Conservation (phyloP, 2,113 vertebrate genomes). For the Gopherus flavomarginatus region DNA sequence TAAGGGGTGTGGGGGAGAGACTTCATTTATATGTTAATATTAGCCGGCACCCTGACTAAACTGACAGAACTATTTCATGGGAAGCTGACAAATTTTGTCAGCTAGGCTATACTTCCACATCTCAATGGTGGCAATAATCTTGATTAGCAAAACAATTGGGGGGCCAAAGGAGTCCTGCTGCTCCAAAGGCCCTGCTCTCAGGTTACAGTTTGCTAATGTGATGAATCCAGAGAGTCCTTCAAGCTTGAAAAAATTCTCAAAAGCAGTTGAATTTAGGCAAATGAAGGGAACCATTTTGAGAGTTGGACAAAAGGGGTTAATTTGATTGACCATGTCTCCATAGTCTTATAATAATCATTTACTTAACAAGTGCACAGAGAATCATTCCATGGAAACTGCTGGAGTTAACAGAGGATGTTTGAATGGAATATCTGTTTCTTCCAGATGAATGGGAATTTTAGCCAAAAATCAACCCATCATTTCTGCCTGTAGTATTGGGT, state of each 20-base stretch:
- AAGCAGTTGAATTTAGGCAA: slow-evolving; percentile 82
- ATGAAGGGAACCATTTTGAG: slow-evolving; percentile 77
- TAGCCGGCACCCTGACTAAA: slow-evolving; percentile 82
- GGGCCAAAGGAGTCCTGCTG: slow-evolving; percentile 75
- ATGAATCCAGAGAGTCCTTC: slow-evolving; percentile 76
- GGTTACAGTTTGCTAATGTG: slow-evolving; percentile 83
- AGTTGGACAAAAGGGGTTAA: slow-evolving; percentile 85
- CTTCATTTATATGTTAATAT: slow-evolving; percentile 92
- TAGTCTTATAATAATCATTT: slow-evolving; percentile 84
- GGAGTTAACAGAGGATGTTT: slow-evolving; percentile 80
- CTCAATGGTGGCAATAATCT: slow-evolving; percentile 90
- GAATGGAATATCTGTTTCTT: slow-evolving; percentile 79
- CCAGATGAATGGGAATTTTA: slow-evolving; percentile 85
- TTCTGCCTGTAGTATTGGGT: slow-evolving; percentile 60
- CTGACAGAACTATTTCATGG: slow-evolving; percentile 89
- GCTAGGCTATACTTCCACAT: slow-evolving; percentile 84
- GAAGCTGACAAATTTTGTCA: slow-evolving; percentile 90
- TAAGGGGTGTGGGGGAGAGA: slow-evolving; percentile 78
- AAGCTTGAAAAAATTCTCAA: slow-evolving; percentile 77
- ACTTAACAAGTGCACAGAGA: slow-evolving; percentile 80
- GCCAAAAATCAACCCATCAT: slow-evolving; percentile 71
- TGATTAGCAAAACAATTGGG: slow-evolving; percentile 91
- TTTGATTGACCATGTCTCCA: slow-evolving; percentile 85
- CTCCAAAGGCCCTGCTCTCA: slow-evolving; percentile 76
- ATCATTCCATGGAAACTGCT: slow-evolving; percentile 78